phyloP scores from a whole-genome alignment of 2,888 invertebrate species.

The Bursaphelenchus okinawaensis region DNA sequence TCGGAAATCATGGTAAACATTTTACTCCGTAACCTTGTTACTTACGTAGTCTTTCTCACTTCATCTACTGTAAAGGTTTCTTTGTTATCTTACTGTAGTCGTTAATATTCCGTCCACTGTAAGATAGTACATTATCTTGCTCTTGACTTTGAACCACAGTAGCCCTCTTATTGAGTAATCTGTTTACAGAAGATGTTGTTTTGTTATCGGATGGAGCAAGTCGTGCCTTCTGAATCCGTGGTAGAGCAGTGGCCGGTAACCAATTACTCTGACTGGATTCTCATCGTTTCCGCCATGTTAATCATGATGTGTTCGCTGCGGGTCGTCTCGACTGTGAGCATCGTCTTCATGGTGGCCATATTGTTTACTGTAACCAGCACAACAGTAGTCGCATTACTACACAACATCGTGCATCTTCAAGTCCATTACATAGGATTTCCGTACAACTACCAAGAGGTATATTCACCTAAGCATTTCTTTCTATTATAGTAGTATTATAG shows the following conservation, averaged over 20 bases:
- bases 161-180: conserved; percentile 3
- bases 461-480: neutral
- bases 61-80: too few relatives aligned
- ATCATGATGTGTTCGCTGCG: conserved; percentile 20
- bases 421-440: conserved; percentile 2
- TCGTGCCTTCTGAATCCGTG: conserved; percentile 6
- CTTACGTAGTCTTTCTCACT: neutral
- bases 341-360: conserved; percentile 27
- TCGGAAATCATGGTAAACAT: conserved; percentile 22
- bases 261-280: neutral
- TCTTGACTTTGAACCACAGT: neutral
- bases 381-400: conserved; percentile 29
- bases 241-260: neutral
- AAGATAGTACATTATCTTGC: too few relatives aligned
- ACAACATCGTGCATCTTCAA: conserved; percentile 23
- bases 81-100: too few relatives aligned
- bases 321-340: conserved; percentile 20
- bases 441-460: conserved; percentile 1
- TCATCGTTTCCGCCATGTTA: neutral
- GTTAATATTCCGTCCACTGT: too few relatives aligned
- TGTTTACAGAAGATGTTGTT: conserved; percentile 1
- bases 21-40: neutral
- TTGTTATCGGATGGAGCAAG: conserved; percentile 6
- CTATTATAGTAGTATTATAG: neutral
- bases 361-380: conserved; percentile 29